Evolutionary conservation across 2,113 vertebrate genomes (phyloP).

Genomic region (Myotis yumanensis): DNA sequence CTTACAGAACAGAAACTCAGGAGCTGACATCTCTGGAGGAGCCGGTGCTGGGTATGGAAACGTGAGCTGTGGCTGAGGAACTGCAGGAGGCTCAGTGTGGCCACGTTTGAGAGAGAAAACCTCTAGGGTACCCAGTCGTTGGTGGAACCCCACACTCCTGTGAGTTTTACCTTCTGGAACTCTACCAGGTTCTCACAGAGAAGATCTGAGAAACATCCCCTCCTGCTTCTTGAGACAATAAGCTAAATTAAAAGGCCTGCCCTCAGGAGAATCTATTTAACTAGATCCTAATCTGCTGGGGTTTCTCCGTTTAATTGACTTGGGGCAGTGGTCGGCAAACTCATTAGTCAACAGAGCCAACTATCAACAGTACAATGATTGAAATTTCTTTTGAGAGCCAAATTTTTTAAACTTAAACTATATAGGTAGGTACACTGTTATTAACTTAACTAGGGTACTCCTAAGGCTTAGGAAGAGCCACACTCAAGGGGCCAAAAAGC

Average conservation of each 20-base stretch:
- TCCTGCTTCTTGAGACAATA: background rate
- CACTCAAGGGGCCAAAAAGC: too few relatives aligned
- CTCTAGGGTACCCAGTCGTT: background rate
- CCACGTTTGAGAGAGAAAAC: background rate
- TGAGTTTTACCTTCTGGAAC: background rate
- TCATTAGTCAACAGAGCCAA: too few relatives aligned
- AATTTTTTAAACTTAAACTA: too few relatives aligned
- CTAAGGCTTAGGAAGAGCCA: too few relatives aligned
- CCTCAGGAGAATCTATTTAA: background rate
- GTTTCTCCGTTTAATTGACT: background rate
- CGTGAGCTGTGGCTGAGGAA: background rate
- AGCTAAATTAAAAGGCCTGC: background rate
- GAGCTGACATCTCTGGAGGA: background rate
- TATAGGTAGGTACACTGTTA: too few relatives aligned
- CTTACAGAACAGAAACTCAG: background rate
- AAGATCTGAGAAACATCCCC: background rate
- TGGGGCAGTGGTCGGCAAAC: too few relatives aligned
- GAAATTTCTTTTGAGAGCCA: too few relatives aligned
- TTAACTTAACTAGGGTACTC: too few relatives aligned
- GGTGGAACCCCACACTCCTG: background rate
- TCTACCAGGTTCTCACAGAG: background rate
- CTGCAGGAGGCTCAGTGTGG: background rate
- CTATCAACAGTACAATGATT: too few relatives aligned
- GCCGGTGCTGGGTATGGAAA: accelerated
- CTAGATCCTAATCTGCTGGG: background rate